Evolutionary conservation across 2,888 invertebrate species (phyloP).

Genomic region (Hedya salicella): DNA sequence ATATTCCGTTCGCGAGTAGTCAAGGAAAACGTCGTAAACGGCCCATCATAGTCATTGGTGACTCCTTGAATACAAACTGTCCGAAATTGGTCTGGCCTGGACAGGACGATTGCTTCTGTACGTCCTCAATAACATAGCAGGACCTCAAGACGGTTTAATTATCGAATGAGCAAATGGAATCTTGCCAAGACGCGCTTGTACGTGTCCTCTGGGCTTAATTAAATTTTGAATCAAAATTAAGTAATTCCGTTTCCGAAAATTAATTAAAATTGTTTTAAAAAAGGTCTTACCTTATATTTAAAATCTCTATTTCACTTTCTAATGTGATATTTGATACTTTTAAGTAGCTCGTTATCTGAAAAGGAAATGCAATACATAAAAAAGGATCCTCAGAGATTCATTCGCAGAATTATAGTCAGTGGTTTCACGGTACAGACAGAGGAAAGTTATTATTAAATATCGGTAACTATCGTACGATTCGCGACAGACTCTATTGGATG

Average conservation of each 20-base stretch:
- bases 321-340: slow-evolving; percentile 87
- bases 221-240: slow-evolving; percentile 23
- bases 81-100: not conserved
- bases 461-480: too few species aligned
- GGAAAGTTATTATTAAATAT: too few species aligned
- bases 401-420: too few species aligned
- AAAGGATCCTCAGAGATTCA: too few species aligned
- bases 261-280: slow-evolving; percentile 24
- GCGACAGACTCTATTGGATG: too few species aligned
- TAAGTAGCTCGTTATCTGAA: slow-evolving; percentile 87
- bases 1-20: too few species aligned
- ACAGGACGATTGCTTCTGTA: not conserved
- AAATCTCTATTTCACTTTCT: slow-evolving; percentile 87
- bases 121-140: slow-evolving; percentile 1
- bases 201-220: slow-evolving; percentile 28
- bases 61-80: not conserved
- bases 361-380: slow-evolving; percentile 48
- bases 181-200: slow-evolving; percentile 32
- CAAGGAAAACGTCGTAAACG: too few species aligned
- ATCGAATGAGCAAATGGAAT: slow-evolving; percentile 26
- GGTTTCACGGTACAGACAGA: too few species aligned
- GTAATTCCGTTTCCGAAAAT: not conserved
- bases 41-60: too few species aligned
- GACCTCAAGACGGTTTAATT: slow-evolving; percentile 22
- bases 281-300: slow-evolving; percentile 88